These are phyloP conservation scores for Pheosia tremula DNA, from an alignment of 2,888 invertebrate species.

Conservation along the genomic window DNA sequence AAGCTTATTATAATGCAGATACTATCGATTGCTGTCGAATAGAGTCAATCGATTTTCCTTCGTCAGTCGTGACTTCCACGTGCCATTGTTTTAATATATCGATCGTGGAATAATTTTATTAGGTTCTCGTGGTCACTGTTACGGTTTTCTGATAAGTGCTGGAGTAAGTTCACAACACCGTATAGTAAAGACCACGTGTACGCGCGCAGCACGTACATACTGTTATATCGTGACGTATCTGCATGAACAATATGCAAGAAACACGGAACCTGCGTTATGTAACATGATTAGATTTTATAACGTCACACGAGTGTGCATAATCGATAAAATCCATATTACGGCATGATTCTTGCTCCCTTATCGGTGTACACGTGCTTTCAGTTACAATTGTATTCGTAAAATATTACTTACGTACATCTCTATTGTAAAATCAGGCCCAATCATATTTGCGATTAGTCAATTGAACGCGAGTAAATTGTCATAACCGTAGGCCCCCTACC, in stretches of 20 bases:
- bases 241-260: constrained; percentile 29
- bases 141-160: constrained; percentile 68
- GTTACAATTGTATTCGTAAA: constrained; percentile 50
- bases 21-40: not conserved
- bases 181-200: constrained; percentile 60
- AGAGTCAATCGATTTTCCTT: constrained; percentile 42
- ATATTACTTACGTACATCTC: constrained; percentile 34
- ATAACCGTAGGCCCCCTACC: not conserved
- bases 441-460: not conserved
- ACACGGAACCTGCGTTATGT: constrained; percentile 47
- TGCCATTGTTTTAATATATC: constrained; percentile 55
- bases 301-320: constrained; percentile 60
- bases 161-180: constrained; percentile 50
- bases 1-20: too few relatives aligned
- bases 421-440: constrained; percentile 35
- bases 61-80: constrained; percentile 48
- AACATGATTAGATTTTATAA: constrained; percentile 60
- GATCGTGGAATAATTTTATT: constrained; percentile 71
- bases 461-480: too few relatives aligned
- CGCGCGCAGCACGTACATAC: constrained; percentile 45
- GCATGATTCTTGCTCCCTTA: constrained; percentile 55
- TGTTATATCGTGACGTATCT: constrained; percentile 40
- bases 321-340: constrained; percentile 50
- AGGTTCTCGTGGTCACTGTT: constrained; percentile 65
- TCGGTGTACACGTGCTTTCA: constrained; percentile 66